phyloP scores from a whole-genome alignment of 2,113 vertebrate species.

The Sigmodon hispidus region DNA sequence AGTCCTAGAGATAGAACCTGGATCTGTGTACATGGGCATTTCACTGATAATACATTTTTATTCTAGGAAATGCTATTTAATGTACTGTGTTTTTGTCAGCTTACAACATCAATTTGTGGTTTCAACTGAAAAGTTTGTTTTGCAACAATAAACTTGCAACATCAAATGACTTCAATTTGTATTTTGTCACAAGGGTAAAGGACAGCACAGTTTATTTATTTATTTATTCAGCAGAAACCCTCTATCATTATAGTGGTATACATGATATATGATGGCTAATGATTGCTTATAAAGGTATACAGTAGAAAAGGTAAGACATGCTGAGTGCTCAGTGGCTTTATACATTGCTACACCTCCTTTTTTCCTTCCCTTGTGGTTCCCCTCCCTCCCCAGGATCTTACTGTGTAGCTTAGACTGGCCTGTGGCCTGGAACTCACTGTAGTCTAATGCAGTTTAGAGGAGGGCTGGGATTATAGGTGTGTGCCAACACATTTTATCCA shows the following conservation, averaged over 20 bases:
- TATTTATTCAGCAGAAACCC: not conserved
- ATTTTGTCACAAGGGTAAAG: constrained; percentile 27
- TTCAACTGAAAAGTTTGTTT: constrained; percentile 67
- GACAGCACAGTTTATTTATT: constrained; percentile 20
- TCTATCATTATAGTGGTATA: not conserved
- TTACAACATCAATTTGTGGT: constrained; percentile 64
- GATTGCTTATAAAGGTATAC: not conserved
- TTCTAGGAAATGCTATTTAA: constrained; percentile 20
- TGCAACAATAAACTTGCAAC: constrained; percentile 60
- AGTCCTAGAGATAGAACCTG: not conserved
- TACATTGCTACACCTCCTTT: not conserved
- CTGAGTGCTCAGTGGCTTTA: constrained; percentile 38
- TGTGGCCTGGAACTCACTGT: not conserved
- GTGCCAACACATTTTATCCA: no score
- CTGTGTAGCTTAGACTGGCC: not conserved
- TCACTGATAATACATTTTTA: not conserved
- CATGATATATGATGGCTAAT: constrained; percentile 6
- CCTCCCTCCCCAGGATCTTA: no score
- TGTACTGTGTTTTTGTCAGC: constrained; percentile 28
- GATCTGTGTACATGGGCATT: not conserved
- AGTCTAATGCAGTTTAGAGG: not conserved
- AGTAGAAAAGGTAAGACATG: constrained; percentile 23
- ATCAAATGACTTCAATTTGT: constrained; percentile 53
- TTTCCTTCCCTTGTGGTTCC: not conserved
- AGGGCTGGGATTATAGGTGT: not conserved